Evolutionary conservation across 1,140 invertebrate genomes (phyloP).

Genomic region (Drosophila sucinea): DNA sequence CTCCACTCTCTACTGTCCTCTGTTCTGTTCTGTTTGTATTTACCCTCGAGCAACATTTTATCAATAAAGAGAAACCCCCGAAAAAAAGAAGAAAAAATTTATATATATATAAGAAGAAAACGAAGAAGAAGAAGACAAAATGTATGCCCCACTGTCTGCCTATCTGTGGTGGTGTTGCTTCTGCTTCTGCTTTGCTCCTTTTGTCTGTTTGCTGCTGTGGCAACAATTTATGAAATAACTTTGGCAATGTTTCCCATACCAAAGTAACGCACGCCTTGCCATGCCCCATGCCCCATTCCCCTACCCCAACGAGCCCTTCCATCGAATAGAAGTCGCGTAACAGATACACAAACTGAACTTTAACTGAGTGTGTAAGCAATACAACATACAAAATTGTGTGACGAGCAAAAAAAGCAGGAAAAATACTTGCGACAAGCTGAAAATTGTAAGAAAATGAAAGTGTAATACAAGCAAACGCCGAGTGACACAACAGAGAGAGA

Average conservation of each 20-base stretch:
- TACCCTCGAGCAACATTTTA: conserved; percentile 43
- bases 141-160: conserved; percentile 32
- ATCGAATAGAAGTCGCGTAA: conserved; percentile 69
- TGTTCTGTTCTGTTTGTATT: conserved; percentile 26
- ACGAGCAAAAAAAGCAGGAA: conserved; percentile 14
- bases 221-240: conserved; percentile 81
- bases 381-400: conserved; percentile 29
- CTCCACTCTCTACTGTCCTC: not conserved
- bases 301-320: conserved; percentile 16
- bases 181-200: conserved; percentile 2
- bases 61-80: conserved; percentile 24
- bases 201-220: conserved; percentile 71
- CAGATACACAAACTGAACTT: conserved; percentile 77
- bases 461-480: conserved; percentile 44
- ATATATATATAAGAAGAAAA: not conserved
- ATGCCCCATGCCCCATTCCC: conserved; percentile 4
- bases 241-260: conserved; percentile 49
- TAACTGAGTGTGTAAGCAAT: conserved; percentile 80
- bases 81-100: conserved; percentile 20
- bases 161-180: conserved; percentile 16
- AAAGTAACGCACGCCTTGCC: no score
- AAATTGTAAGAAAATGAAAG: conserved; percentile 56
- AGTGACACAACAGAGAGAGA: conserved; percentile 4
- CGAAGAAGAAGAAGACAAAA: conserved; percentile 10
- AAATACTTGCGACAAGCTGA: conserved; percentile 45